Evolutionary conservation across 2,797 vertebrate genomes (phyloP).

Genomic region (Myripristis murdjan): DNA sequence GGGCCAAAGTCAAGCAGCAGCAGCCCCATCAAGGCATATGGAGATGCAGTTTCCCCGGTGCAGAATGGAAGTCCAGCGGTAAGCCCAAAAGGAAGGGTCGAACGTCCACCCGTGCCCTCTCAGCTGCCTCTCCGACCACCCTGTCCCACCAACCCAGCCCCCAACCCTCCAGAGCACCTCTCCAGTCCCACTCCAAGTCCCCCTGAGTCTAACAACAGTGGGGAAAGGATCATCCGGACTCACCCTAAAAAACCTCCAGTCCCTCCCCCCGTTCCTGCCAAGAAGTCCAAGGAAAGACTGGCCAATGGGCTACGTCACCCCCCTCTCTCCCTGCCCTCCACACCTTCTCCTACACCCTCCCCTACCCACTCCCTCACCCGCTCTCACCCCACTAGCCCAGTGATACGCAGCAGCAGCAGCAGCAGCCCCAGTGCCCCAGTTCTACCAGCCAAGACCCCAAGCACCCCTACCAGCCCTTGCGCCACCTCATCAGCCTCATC

Average conservation of each 20-base stretch:
- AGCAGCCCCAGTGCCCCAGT: constrained; percentile 67
- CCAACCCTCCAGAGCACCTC: constrained; percentile 54
- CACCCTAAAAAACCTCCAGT: constrained; percentile 92
- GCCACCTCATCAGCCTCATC: constrained; percentile 75
- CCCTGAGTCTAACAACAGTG: constrained; percentile 57
- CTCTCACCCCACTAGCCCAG: constrained; percentile 77
- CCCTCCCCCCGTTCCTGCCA: constrained; percentile 96
- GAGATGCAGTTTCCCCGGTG: constrained; percentile 37
- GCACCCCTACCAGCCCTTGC: constrained; percentile 76
- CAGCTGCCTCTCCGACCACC: constrained; percentile 71
- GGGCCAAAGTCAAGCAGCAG: constrained; percentile 34
- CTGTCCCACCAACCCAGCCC: constrained; percentile 41
- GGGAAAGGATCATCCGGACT: constrained; percentile 81
- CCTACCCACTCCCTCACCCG: constrained; percentile 74
- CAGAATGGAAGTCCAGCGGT: constrained; percentile 50
- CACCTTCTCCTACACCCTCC: constrained; percentile 75
- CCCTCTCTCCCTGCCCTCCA: constrained; percentile 79
- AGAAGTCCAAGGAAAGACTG: constrained; percentile 94
- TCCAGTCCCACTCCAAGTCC: constrained; percentile 73
- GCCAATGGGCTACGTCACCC: constrained; percentile 90
- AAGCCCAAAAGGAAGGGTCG: constrained; percentile 62
- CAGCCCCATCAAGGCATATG: constrained; percentile 51
- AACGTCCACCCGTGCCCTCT: constrained; percentile 74
- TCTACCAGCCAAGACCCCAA: constrained; percentile 77
- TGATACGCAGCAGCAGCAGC: constrained; percentile 60